Conservation (phyloP, 2,797 vertebrate species). For the Anomalospiza imberbis region DNA sequence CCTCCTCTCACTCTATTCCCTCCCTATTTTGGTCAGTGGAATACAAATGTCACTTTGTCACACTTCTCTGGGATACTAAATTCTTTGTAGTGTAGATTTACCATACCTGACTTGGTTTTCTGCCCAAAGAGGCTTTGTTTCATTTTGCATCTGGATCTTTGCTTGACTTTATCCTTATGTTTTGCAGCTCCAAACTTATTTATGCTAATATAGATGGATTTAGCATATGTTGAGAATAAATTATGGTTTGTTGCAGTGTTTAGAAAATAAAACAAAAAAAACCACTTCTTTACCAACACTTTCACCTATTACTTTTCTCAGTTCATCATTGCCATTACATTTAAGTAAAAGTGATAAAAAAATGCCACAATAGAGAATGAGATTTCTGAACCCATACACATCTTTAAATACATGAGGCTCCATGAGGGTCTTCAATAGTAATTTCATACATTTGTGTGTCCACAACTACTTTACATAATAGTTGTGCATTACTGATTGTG, state of each 20-base stretch:
- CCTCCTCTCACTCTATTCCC: not conserved
- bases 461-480: not conserved
- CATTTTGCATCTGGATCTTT: not conserved
- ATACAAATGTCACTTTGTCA: not conserved
- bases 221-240: not conserved
- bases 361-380: not conserved
- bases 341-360: not conserved
- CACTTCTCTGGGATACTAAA: not conserved
- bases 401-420: not conserved
- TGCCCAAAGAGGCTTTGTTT: not conserved
- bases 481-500: not conserved
- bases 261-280: not conserved
- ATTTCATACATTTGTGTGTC: not conserved
- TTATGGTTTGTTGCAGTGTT: not conserved
- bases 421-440: not conserved
- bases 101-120: not conserved
- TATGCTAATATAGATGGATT: not conserved
- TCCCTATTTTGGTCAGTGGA: not conserved
- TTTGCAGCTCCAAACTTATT: not conserved
- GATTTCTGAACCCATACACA: not conserved
- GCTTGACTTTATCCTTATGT: not conserved
- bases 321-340: not conserved
- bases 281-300: not conserved
- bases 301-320: not conserved
- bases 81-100: not conserved